Evolutionary conservation across 2,797 vertebrate species (phyloP), one percentile per base, ranked within the genome.

Genomic region (Borostomias antarcticus): DNA sequence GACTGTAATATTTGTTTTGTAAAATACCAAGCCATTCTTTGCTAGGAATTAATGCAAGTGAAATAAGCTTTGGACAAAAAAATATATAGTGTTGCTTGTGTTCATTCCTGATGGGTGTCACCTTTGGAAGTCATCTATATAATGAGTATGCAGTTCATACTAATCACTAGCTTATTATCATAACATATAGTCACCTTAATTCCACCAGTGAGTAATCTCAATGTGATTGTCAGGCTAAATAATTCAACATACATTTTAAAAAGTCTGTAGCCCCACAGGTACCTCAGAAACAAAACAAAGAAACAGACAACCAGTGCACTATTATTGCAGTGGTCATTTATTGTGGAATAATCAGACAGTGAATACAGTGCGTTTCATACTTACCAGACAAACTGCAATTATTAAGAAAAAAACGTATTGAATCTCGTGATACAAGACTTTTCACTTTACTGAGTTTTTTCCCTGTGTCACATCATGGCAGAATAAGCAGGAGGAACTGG

Each of bases 31-130:
- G 66, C 74, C 53, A 35, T 76, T 58, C 53, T 79, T 73, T 77
- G 84, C 78, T 75, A 76, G 76, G 71, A 72, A 56, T 81, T 72
- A 58, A 72, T 82, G 80, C 77, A 77, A 84, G 60, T 76, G 66
- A 80, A 63, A 77, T 72, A 81, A 77, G 79, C 76, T 25, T 73
- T 4, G 25, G 66, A 37, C 63, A 74, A 82, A 81, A 67, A 11
- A 64, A 79, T 66, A 37, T 69, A 80, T 59, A 65, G 61, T 50
- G 64, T 75, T 56, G n/a, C n/a, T n/a, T n/a, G n/a, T n/a, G n/a
- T n/a, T n/a, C n/a, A n/a, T n/a, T n/a, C n/a, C n/a, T n/a, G n/a
- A n/a, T n/a, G n/a, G n/a, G n/a, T n/a, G n/a, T n/a, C n/a, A n/a
- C n/a, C n/a, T n/a, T n/a, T n/a, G n/a, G n/a, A n/a, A n/a, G n/a